Percentiles rank a stretch among this genome's conserved stretches.
Evolutionary conservation across 92 coral and sea anemone species (phyloP).

Genomic region (Zoanthus solanderi): DNA sequence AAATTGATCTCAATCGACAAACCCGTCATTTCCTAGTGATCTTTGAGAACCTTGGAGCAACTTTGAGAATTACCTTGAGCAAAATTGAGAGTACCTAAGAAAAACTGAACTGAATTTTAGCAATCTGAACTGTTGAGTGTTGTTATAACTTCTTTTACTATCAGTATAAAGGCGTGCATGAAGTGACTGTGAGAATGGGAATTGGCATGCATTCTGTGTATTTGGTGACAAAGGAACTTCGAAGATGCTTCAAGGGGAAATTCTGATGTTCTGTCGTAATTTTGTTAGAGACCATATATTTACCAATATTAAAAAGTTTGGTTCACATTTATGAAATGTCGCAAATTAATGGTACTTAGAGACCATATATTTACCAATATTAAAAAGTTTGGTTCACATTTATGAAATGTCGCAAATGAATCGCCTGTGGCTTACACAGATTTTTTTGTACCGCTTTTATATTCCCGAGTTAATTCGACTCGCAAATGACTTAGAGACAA

Average conservation of each 20-base stretch:
- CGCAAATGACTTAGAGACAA: constrained; percentile 21
- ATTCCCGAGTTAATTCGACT: constrained; percentile 47
- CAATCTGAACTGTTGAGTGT: background rate
- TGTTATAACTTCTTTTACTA: constrained; percentile 2
- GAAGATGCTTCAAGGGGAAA: no score
- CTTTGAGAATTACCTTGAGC: no score
- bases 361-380: constrained; percentile 53
- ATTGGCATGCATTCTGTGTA: background rate
- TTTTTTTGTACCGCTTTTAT: constrained; percentile 43
- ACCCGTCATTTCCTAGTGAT: no score
- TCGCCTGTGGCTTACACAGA: constrained; percentile 48
- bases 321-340: constrained; percentile 38
- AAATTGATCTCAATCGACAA: background rate
- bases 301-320: constrained; percentile 57
- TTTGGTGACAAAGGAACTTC: constrained; percentile 31
- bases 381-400: constrained; percentile 48
- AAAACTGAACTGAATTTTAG: constrained; percentile 42
- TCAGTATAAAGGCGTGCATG: background rate
- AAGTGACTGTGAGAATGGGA: constrained; percentile 3
- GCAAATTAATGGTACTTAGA: constrained; percentile 49
- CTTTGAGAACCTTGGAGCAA: no score
- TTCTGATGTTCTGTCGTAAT: constrained; percentile 2
- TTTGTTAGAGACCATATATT: constrained; percentile 53
- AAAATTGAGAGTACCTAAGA: constrained; percentile 2
- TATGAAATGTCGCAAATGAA: constrained; percentile 44